Evolutionary conservation across 2,113 vertebrate species (phyloP).

Genomic region (Rhinopomastus cyanomelas): DNA sequence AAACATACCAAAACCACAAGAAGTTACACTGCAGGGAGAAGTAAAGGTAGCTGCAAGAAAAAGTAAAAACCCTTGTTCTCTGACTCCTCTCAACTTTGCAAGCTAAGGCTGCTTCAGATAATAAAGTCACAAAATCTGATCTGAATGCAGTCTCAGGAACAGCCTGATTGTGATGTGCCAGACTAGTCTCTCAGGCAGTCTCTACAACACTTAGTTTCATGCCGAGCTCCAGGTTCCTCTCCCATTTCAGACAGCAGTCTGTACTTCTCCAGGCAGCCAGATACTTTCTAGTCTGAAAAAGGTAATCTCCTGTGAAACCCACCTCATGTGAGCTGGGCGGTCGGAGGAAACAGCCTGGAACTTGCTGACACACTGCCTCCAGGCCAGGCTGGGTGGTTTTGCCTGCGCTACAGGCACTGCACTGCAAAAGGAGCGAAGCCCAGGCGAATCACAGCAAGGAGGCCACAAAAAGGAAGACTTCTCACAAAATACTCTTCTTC

Average conservation of each 20-base stretch:
- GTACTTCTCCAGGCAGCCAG: not conserved
- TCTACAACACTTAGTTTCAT: not conserved
- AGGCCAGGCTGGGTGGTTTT: not conserved
- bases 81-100: not conserved
- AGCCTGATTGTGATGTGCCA: not conserved
- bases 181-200: not conserved
- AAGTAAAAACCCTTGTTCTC: not conserved
- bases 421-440: not conserved
- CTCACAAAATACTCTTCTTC: no score
- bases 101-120: not conserved
- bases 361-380: fast-evolving
- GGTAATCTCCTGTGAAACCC: not conserved
- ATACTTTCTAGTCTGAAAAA: not conserved
- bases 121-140: not conserved
- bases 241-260: not conserved
- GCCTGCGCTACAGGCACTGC: not conserved
- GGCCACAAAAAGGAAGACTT: not conserved
- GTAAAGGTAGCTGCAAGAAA: not conserved
- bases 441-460: not conserved
- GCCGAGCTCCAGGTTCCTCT: not conserved
- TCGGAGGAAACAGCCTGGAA: not conserved
- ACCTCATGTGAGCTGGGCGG: not conserved
- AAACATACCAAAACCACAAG: not conserved
- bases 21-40: not conserved
- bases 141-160: not conserved